These are phyloP conservation scores for Neocrepidodera transversa DNA, from an alignment of 2,888 invertebrate species.

Conservation along the genomic window DNA sequence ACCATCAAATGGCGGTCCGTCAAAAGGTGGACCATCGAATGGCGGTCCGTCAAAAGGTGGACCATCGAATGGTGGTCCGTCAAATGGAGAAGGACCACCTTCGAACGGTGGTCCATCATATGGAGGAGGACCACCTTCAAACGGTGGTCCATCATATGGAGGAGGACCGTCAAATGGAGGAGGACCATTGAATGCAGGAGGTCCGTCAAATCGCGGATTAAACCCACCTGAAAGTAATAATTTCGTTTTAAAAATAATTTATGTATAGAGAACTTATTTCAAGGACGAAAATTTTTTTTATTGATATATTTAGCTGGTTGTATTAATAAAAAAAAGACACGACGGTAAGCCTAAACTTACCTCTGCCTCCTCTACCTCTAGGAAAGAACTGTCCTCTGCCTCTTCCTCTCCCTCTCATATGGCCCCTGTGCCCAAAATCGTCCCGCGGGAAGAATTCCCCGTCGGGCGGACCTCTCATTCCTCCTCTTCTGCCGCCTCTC, in stretches of 20 bases:
- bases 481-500: conserved; percentile 43
- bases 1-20: conserved; percentile 48
- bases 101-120: conserved; percentile 44
- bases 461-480: conserved; percentile 39
- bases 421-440: conserved; percentile 45
- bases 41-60: conserved; percentile 49
- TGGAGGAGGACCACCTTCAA: conserved; percentile 34
- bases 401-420: conserved; percentile 45
- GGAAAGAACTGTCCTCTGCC: conserved; percentile 30
- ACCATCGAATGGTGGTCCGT: conserved; percentile 49
- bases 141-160: conserved; percentile 42
- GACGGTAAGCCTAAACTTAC: conserved; percentile 9
- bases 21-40: conserved; percentile 52
- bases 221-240: conserved; percentile 22
- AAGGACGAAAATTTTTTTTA: no score
- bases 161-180: no score
- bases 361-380: conserved; percentile 32
- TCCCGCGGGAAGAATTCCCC: conserved; percentile 47
- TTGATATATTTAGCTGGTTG: no score
- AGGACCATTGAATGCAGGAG: conserved; percentile 34
- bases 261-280: no score
- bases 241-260: no score
- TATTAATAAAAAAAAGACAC: not conserved
- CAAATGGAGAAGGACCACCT: conserved; percentile 38
- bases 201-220: conserved; percentile 32